Evolutionary conservation across 2,797 vertebrate species (phyloP).

Genomic region (Nyctalus aviator): DNA sequence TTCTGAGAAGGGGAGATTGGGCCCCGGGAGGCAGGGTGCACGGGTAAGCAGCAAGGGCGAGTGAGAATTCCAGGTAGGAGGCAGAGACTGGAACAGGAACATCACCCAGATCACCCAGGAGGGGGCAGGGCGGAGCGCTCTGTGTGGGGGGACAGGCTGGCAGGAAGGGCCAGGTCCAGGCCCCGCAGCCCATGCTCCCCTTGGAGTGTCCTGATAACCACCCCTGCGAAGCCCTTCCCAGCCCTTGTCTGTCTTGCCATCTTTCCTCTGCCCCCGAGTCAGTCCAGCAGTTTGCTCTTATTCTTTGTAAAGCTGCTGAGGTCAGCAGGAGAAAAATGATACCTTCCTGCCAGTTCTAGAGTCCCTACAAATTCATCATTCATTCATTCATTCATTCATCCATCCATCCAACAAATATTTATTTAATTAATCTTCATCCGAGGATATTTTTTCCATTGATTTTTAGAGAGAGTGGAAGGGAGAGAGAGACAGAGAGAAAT

Average conservation of each 20-base stretch:
- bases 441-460: no score
- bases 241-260: not conserved
- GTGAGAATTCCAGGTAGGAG: not conserved
- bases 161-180: not conserved
- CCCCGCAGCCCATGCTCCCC: not conserved
- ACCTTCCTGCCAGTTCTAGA: not conserved
- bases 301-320: not conserved
- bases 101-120: not conserved
- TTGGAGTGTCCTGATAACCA: not conserved
- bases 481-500: no score
- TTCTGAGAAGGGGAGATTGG: no score
- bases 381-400: not conserved
- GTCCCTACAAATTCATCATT: conserved; percentile 11
- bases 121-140: no score
- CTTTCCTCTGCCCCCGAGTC: not conserved
- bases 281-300: not conserved
- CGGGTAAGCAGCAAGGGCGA: not conserved
- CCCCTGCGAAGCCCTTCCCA: not conserved
- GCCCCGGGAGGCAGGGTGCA: not conserved
- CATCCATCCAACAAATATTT: not conserved
- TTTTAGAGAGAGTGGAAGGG: no score
- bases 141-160: not conserved
- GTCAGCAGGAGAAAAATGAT: not conserved
- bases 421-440: no score
- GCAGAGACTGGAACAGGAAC: not conserved